Percentiles rank a stretch among this genome's conserved stretches.
Evolutionary conservation across 1,140 invertebrate species (phyloP).

Genomic region (Heliconius hermathena): DNA sequence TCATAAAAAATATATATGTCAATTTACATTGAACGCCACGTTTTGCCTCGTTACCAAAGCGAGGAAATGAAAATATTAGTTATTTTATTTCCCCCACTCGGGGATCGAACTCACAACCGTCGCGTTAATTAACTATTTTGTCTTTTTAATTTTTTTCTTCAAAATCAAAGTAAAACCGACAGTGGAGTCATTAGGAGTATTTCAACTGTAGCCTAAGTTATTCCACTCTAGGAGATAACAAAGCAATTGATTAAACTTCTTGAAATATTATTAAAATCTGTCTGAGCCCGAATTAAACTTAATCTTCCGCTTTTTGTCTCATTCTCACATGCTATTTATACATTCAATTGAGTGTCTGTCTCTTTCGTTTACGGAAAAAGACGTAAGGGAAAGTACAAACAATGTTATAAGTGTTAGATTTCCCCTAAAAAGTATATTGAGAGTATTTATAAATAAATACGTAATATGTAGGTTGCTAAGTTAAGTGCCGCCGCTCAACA

Average conservation of each 20-base stretch:
- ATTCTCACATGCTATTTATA: conserved; percentile 30
- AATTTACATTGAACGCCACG: too few species aligned
- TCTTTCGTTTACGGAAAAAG: conserved; percentile 45
- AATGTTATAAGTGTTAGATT: neutral
- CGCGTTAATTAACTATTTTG: too few species aligned
- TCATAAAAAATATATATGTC: too few species aligned
- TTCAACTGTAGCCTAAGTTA: neutral
- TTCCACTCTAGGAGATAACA: neutral
- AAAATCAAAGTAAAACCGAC: neutral
- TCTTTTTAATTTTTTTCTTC: neutral
- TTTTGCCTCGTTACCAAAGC: too few species aligned
- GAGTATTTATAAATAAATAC: too few species aligned
- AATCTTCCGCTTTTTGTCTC: conserved; percentile 47
- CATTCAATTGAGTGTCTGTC: conserved; percentile 37
- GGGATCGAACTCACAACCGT: too few species aligned
- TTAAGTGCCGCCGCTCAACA: too few species aligned
- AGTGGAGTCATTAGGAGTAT: neutral
- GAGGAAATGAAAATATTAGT: too few species aligned
- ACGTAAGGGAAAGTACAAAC: conserved; percentile 29
- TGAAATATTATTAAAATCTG: conserved; percentile 41
- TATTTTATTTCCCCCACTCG: too few species aligned
- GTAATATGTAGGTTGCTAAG: too few species aligned
- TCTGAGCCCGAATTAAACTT: conserved; percentile 32
- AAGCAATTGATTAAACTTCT: conserved; percentile 28
- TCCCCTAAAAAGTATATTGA: neutral